Evolutionary conservation across 2,113 vertebrate species (phyloP).

Genomic region (Ciconia stormi): DNA sequence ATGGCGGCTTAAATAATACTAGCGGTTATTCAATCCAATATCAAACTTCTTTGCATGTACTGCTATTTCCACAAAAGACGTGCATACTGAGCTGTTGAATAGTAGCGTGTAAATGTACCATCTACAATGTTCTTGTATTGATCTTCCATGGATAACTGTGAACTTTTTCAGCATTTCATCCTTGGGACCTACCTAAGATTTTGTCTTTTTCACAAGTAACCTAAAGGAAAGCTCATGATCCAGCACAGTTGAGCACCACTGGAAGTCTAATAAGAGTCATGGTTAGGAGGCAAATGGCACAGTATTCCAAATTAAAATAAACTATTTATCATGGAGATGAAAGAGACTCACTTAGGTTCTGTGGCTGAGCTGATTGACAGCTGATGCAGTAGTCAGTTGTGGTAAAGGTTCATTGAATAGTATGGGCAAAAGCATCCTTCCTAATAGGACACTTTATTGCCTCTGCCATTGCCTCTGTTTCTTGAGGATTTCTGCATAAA

Average conservation of each 20-base stretch:
- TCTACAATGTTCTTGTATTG: background rate
- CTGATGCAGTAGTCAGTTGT: background rate
- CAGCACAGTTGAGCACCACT: background rate
- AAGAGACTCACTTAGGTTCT: background rate
- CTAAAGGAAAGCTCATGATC: background rate
- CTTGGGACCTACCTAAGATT: background rate
- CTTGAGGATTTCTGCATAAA: background rate
- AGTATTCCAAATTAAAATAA: background rate
- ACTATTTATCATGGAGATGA: background rate
- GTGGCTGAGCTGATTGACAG: background rate
- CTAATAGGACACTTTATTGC: background rate
- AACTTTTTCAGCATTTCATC: background rate
- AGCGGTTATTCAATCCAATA: background rate
- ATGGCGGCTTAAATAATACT: background rate
- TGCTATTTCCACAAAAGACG: background rate
- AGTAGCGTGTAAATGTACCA: background rate
- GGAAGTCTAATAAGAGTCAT: background rate
- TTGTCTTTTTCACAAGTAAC: background rate
- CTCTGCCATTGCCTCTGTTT: background rate
- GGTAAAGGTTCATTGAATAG: background rate
- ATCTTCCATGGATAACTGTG: background rate
- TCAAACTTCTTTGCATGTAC: background rate
- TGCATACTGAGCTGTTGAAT: background rate
- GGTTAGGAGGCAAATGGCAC: background rate
- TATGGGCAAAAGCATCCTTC: background rate